Percentiles rank a stretch among this genome's conserved stretches.
Evolutionary conservation across 2,888 invertebrate genomes (phyloP).

Genomic region (Drosophila formosana): DNA sequence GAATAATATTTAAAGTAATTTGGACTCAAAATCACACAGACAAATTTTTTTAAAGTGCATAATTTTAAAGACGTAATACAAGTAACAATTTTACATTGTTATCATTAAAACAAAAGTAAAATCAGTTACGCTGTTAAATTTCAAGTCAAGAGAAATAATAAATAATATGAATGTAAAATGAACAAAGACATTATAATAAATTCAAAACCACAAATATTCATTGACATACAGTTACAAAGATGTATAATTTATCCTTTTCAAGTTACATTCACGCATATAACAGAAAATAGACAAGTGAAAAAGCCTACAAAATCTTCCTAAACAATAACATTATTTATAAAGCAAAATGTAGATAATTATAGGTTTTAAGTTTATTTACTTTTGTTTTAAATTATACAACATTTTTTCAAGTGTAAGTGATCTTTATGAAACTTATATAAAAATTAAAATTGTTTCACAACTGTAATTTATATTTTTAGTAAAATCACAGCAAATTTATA

Average conservation of each 20-base stretch:
- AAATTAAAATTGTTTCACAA: not conserved
- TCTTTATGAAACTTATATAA: not conserved
- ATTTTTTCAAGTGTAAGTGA: not conserved
- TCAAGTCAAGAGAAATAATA: slow-evolving; percentile 22
- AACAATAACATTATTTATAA: slow-evolving; percentile 29
- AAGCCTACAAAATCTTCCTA: slow-evolving; percentile 65
- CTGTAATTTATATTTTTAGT: slow-evolving; percentile 53
- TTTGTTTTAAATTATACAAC: not conserved
- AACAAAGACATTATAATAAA: slow-evolving; percentile 6
- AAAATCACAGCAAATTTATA: slow-evolving; percentile 60
- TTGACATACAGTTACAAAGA: too few species aligned
- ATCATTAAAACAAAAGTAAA: not conserved
- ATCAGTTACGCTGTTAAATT: not conserved
- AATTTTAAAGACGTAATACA: slow-evolving; percentile 40
- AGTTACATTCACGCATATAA: slow-evolving; percentile 60
- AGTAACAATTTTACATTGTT: slow-evolving; percentile 37
- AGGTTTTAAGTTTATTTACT: slow-evolving; percentile 13
- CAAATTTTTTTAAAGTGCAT: slow-evolving; percentile 22
- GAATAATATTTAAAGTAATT: slow-evolving; percentile 60
- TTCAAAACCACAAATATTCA: slow-evolving; percentile 6
- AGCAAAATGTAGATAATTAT: slow-evolving; percentile 31
- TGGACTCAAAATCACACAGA: slow-evolving; percentile 51
- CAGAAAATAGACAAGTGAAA: slow-evolving; percentile 47
- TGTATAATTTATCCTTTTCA: slow-evolving; percentile 65
- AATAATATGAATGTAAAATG: slow-evolving; percentile 27